Base-by-base conservation (phyloP, 2,888 invertebrate genomes). In the Cantharis lateralis region DNA sequence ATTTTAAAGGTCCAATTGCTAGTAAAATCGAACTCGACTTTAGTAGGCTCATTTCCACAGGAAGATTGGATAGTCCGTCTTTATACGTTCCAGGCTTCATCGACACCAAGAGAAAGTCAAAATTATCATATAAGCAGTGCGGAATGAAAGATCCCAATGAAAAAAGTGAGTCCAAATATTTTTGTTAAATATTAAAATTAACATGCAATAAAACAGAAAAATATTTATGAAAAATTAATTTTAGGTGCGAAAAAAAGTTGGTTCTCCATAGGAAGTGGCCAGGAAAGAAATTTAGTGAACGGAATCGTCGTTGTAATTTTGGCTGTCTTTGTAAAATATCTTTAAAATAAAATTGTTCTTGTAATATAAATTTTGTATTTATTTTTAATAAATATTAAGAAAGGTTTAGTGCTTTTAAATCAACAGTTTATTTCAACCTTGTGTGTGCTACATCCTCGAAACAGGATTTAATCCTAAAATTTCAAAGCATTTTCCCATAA, bases 401-500 rank as follows among this genome's bases (percentile, higher is more conserved):
- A 32, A 32, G 5, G 1, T 32, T 32, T 4, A 0, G 11, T 13
- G 3, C 3, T 11, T 32, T 32, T 32, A 13, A 32, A 1, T 13
- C 13, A 32, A 32, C 28, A 13, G 11, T 32, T 32, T 32, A 32
- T 32, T 32, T 32, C 13, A 48, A n/a, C n/a, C n/a, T 48, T 7
- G n/a, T 7, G 7, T n/a, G n/a, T 66, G 64, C 91, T 92, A 99
- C 96, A 99, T 99, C 89, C 93, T 96, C 48, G 94, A 91, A 18
- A 99, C 95, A 61, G 98, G 95, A 87, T 94, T 95, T 63, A 99
- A 91, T 71, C 98, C 99, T 74, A 99, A 91, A 84, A 99, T 95
- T 83, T 93, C 88, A 87, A 99, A 97, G 85, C 97, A 96, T 84
- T 94, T 92, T 78, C 93, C 93, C 92, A 99, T 93, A 28, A 98